Conservation (phyloP, 1,140 invertebrate genomes). For the Aleiodes sp. region DNA sequence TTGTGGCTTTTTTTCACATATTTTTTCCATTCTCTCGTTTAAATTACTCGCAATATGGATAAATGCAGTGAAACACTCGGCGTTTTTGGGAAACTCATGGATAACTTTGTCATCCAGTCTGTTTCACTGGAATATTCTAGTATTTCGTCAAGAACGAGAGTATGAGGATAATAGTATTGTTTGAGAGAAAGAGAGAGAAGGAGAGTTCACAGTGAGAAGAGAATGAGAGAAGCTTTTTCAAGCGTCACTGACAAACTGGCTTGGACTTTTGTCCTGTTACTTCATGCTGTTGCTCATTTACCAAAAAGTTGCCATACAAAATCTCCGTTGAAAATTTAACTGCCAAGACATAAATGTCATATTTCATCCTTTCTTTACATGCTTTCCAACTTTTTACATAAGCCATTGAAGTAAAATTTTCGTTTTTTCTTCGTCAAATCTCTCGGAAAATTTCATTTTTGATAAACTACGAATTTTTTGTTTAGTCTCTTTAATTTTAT, state of each 20-base stretch:
- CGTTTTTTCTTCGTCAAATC: too few relatives aligned
- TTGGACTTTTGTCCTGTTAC: conserved; percentile 24
- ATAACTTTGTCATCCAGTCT: conserved; percentile 2
- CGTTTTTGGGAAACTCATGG: conserved; percentile 12
- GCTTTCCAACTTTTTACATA: neutral
- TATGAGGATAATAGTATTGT: conserved; percentile 8
- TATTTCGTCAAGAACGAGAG: conserved; percentile 24
- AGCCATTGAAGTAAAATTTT: too few relatives aligned
- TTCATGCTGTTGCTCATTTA: neutral
- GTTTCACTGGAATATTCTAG: conserved; percentile 34
- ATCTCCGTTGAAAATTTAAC: conserved; percentile 8
- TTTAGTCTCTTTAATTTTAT: too few relatives aligned
- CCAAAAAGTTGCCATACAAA: neutral
- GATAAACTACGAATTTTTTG: too few relatives aligned
- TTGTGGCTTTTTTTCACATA: neutral
- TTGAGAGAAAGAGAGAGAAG: neutral
- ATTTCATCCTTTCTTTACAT: neutral
- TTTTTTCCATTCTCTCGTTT: neutral
- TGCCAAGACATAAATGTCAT: neutral
- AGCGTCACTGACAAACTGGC: conserved; percentile 2
- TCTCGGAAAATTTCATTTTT: too few relatives aligned
- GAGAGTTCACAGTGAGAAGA: neutral
- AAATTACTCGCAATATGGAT: conserved; percentile 5
- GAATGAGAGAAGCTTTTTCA: conserved; percentile 21
- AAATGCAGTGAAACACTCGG: neutral